phyloP scores from a whole-genome alignment of 2,113 vertebrate genomes.

The Xenopus laevis region DNA sequence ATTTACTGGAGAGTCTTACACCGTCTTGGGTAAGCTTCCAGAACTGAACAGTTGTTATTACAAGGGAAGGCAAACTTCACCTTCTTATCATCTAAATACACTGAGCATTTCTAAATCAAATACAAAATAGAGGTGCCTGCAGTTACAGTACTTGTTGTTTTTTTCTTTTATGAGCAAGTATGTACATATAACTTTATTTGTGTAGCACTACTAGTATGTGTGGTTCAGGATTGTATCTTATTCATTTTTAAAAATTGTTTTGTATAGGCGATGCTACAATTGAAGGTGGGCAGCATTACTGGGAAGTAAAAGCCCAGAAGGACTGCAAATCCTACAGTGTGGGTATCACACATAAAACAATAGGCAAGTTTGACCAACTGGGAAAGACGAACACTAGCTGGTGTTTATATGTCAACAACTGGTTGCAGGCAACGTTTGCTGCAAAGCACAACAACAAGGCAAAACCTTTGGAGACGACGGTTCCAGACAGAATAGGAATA shows the following conservation, averaged over 20 bases:
- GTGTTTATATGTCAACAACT: constrained; percentile 90
- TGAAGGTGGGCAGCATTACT: constrained; percentile 82
- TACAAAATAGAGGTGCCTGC: no score
- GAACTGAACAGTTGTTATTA: neutral
- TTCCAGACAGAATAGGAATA: constrained; percentile 82
- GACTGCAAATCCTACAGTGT: constrained; percentile 89
- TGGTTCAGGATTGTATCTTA: no score
- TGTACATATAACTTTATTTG: no score
- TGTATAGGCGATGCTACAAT: constrained; percentile 77
- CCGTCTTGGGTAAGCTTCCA: constrained; percentile 79
- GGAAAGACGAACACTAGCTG: constrained; percentile 84
- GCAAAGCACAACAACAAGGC: constrained; percentile 92
- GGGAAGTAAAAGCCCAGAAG: constrained; percentile 84
- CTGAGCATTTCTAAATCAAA: no score
- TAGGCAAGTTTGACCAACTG: constrained; percentile 90
- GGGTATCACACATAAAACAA: constrained; percentile 78
- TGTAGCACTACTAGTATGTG: no score
- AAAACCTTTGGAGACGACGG: constrained; percentile 74
- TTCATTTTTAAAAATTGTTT: neutral
- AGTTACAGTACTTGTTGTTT: no score
- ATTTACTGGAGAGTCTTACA: constrained; percentile 91
- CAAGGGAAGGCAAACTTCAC: no score
- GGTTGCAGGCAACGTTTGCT: constrained; percentile 84
- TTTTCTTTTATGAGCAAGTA: no score
- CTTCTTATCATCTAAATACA: no score